phyloP scores from a whole-genome alignment of 1,140 invertebrate species.

The Macrobrachium nipponense region DNA sequence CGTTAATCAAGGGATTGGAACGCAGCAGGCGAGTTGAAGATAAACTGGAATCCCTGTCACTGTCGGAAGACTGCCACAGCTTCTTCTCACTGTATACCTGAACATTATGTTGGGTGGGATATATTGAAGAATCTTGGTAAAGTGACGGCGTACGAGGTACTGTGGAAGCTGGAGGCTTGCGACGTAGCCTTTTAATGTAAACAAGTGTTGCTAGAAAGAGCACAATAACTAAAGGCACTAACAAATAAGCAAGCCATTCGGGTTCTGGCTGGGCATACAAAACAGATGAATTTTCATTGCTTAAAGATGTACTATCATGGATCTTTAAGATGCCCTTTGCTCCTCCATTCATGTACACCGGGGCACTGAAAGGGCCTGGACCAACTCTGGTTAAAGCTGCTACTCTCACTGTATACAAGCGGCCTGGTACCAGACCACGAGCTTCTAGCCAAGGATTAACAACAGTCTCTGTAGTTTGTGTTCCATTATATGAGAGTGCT shows the following conservation, averaged over 20 bases:
- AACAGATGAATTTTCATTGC: constrained; percentile 35
- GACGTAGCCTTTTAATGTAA: constrained; percentile 52
- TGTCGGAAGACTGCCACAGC: constrained; percentile 56
- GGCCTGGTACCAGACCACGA: constrained; percentile 36
- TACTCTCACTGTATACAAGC: constrained; percentile 52
- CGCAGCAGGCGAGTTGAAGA: constrained; percentile 51
- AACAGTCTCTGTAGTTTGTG: constrained; percentile 41
- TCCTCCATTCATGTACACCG: constrained; percentile 36
- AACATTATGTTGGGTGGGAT: constrained; percentile 47
- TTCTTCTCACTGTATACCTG: constrained; percentile 62
- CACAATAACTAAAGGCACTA: constrained; percentile 55
- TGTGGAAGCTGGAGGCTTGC: constrained; percentile 43
- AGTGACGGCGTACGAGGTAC: constrained; percentile 32
- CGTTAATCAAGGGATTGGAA: constrained; percentile 53
- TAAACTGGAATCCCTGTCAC: constrained; percentile 46
- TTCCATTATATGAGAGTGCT: constrained; percentile 51
- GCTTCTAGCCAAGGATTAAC: constrained; percentile 56
- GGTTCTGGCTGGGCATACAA: constrained; percentile 55
- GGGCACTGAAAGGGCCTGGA: constrained; percentile 54
- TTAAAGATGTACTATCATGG: constrained; percentile 2
- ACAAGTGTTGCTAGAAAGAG: constrained; percentile 47
- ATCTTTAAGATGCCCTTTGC: constrained; percentile 1
- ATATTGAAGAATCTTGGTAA: constrained; percentile 49
- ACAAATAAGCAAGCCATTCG: constrained; percentile 59
- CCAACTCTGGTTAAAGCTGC: constrained; percentile 60